Base-by-base conservation (phyloP, 2,888 invertebrate genomes). In the Meteorus cinctellus region DNA sequence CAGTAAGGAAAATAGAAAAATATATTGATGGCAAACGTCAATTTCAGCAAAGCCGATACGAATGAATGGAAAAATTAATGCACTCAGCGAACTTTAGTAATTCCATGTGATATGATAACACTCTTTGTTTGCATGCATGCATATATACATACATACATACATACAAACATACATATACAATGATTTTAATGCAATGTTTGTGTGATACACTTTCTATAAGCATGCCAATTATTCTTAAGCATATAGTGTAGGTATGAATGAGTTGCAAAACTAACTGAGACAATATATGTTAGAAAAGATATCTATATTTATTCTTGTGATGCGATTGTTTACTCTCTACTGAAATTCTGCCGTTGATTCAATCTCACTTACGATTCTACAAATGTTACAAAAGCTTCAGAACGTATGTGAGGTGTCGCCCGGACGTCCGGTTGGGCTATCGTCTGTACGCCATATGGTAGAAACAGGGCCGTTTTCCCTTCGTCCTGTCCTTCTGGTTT, bases 401-500 rank as follows among this genome's bases (percentile, higher is more conserved):
- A 65, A 19, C 16, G 27, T 36, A 8, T 34, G 2, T n/a, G 29
- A 41, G 36, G 34, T 65, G 34, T 65, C 34, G 14, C 31, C 8
- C 65, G 65, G 65, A 65, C 41, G 65, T 65, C 65, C 65, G 65
- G 65, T n/a, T 41, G 65, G 16, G 8, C 16, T 4, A 6, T 36
- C 27, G 65, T 41, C 36, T 83, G 82, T 79, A 78, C 74, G 78
- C 82, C 84, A 84, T 83, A 84, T 84, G 84, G 81, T 81, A 78
- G 74, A 72, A 81, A 81, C 80, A 72, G 78, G 80, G 79, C 80
- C 82, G 78, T 78, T 79, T 77, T 78, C 73, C 70, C 78, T 80
- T 81, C 80, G 80, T 55, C 24, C 24, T 83, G 83, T 82, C 82
- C 81, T 81, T 82, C 82, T 81, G 82, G 80, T 82, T 82, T 83